Base-by-base conservation (phyloP, 2,888 invertebrate genomes). In the Caenorhabditis sulstoni region DNA sequence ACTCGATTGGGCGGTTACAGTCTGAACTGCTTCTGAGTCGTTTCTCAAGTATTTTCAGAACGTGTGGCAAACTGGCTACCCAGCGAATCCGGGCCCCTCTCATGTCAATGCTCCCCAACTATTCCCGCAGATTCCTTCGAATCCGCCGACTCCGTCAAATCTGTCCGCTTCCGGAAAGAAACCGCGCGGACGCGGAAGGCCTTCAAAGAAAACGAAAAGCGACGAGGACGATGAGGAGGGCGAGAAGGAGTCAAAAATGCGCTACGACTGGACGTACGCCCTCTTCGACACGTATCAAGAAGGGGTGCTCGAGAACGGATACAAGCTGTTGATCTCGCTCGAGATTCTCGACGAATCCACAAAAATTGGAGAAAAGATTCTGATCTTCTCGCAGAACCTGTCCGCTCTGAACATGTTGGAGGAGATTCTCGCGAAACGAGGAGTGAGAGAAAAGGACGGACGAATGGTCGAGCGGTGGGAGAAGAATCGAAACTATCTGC, bases 331-430 rank as follows among this genome's bases (percentile, higher is more conserved):
- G 87, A 93, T 98, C 52, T 94, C 98, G 88, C 95, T 97, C 91
- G 94, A 94, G 85, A 94, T 99, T 81, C 92, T 99, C 58, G 94
- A 95, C 84, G 95, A 96, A 91, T 95, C 96, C 82, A 94, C 97
- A 65, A 93, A 93, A 75, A 91, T 94, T 78, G 96, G 95, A 0
- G 98, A 99, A 91, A 94, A 97, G 79, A 93, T 98, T 73, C 92
- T 99, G 66, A 93, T 98, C 3, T 99, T 99, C 86, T 97, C 97
- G 87, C 97, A 98, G 91, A 97, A 96, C 88, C 93, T 99, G 74
- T 94, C 97, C 86, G 98, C 98, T 0, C 92, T 99, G 83, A 95
- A 96, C 92, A 93, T 97, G 77, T 95, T 99, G 79, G 98, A 99
- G 92, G 95, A 95, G 90, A 96, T 96, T 91, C 92, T 98, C 81